Evolutionary conservation across 2,888 invertebrate species (phyloP).

Genomic region (Tenthredo livida): DNA sequence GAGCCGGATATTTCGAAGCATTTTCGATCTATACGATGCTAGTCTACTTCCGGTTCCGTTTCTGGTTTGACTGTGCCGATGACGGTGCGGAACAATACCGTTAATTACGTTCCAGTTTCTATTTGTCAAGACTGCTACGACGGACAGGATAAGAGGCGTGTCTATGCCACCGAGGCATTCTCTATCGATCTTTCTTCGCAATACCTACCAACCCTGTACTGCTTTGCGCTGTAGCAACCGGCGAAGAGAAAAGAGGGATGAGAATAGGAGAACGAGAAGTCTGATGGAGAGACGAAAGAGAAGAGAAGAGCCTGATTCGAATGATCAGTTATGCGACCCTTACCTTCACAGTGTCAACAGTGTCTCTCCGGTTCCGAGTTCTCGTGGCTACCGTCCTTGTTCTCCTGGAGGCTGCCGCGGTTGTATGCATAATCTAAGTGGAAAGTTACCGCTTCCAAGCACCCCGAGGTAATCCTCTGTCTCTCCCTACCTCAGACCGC

Average conservation of each 20-base stretch:
- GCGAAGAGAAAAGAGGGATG: conserved; percentile 2
- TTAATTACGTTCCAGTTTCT: conserved; percentile 47
- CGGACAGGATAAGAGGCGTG: conserved; percentile 20
- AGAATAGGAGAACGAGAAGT: neutral
- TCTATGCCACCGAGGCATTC: neutral
- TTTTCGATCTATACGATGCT: neutral
- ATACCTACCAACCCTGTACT: conserved; percentile 20
- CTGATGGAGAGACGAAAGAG: neutral
- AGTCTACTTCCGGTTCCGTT: conserved; percentile 13
- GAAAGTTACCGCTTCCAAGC: conserved; percentile 50
- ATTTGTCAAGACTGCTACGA: neutral
- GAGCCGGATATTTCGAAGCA: neutral
- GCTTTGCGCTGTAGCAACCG: neutral
- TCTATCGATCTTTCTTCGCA: conserved; percentile 31
- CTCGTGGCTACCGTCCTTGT: conserved; percentile 11
- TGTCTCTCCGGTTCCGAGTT: conserved; percentile 48
- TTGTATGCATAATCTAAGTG: conserved; percentile 52
- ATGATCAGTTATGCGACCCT: conserved; percentile 52
- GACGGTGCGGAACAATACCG: conserved; percentile 31
- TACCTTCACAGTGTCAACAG: conserved; percentile 47
- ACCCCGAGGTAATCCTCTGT: conserved; percentile 49
- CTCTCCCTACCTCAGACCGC: conserved; percentile 7
- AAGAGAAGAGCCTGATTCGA: conserved; percentile 42
- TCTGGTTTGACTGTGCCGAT: conserved; percentile 5
- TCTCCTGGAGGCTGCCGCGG: conserved; percentile 30